A percentile compares a stretch with the other conserved stretches of the same genome.
phyloP scores from a whole-genome alignment of 1,140 invertebrate species.

The Drosophila asahinai region DNA sequence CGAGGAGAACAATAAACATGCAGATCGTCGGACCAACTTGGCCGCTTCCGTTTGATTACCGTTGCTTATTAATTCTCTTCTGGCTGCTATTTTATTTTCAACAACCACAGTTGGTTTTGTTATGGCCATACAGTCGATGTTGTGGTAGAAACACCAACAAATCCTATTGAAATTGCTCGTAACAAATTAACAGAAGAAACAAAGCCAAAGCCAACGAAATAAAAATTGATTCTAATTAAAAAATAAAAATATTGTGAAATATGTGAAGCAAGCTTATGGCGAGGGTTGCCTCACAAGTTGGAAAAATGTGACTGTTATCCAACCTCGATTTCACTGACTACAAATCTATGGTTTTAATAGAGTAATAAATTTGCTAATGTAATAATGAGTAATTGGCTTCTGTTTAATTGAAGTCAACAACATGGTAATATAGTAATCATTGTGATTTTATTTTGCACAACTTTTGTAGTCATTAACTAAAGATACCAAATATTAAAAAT shows the following conservation, averaged over 20 bases:
- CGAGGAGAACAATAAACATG: conserved; percentile 33
- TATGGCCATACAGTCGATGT: conserved; percentile 27
- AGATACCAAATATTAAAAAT: neutral
- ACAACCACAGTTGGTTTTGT: conserved; percentile 10
- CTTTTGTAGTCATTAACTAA: neutral
- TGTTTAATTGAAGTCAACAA: conserved; percentile 4
- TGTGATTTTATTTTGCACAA: neutral
- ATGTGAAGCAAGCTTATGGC: conserved; percentile 29
- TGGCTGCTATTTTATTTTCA: conserved; percentile 13
- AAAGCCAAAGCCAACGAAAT: conserved; percentile 21
- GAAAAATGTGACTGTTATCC: conserved; percentile 3
- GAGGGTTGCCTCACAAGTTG: conserved; percentile 22
- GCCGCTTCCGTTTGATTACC: conserved; percentile 74
- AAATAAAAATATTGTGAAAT: conserved; percentile 53
- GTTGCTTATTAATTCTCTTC: conserved; percentile 36
- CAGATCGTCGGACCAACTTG: conserved; percentile 44
- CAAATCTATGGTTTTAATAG: neutral
- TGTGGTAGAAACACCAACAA: conserved; percentile 47
- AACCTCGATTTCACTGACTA: conserved; percentile 5
- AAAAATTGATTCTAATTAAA: conserved; percentile 62
- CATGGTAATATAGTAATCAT: neutral
- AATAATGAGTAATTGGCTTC: neutral
- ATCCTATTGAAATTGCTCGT: conserved; percentile 44
- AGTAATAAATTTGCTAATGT: neutral
- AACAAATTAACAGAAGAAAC: conserved; percentile 45